Percentiles rank a stretch among this genome's conserved stretches.
Conservation (phyloP, 2,113 vertebrate species). For the Empidonax traillii region DNA sequence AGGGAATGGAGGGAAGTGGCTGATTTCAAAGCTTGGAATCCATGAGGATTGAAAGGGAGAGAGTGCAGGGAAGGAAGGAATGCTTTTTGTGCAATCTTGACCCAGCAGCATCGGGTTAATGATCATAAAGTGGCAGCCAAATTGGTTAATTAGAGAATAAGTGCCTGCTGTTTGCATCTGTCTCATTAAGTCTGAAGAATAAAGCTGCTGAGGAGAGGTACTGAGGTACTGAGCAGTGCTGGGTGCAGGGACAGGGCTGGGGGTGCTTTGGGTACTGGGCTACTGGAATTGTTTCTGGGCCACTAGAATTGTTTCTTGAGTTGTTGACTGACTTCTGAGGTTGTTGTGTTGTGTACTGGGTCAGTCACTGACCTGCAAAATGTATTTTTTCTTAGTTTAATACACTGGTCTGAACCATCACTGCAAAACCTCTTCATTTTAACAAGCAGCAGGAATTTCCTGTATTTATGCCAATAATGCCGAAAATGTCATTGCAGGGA, state of each 20-base stretch:
- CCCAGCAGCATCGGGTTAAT: slow-evolving; percentile 45
- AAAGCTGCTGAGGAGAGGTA: neutral
- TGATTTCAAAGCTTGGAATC: neutral
- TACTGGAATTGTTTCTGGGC: neutral
- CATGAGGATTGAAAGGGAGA: neutral
- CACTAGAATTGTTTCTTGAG: neutral
- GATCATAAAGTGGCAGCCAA: slow-evolving; percentile 54
- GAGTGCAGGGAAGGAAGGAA: neutral
- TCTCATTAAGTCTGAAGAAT: slow-evolving; percentile 59
- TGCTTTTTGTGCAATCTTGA: neutral
- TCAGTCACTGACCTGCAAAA: neutral
- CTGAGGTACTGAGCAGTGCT: neutral
- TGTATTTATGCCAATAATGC: neutral
- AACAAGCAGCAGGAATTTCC: neutral
- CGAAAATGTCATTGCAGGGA: neutral
- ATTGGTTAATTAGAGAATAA: slow-evolving; percentile 59
- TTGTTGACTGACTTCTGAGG: neutral
- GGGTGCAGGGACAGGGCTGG: neutral
- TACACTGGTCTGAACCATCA: neutral
- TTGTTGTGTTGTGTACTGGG: neutral
- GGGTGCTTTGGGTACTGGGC: neutral
- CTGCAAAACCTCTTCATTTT: neutral
- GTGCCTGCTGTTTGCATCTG: slow-evolving; percentile 60
- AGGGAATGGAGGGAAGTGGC: neutral
- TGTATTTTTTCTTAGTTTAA: neutral